Evolutionary conservation across 2,888 invertebrate genomes (phyloP).

Genomic region (Agrochola lychnidis): DNA sequence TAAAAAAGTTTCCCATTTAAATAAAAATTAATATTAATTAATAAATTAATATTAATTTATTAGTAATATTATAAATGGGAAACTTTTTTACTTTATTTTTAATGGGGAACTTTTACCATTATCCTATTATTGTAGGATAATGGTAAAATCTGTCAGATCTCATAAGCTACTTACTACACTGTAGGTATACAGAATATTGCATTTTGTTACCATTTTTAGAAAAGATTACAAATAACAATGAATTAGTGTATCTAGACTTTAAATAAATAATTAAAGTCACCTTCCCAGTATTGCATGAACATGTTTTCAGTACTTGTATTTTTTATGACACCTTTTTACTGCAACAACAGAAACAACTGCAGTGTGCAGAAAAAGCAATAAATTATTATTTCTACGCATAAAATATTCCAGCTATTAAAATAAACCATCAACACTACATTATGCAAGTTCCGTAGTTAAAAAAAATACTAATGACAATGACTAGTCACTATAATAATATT

Average conservation of each 20-base stretch:
- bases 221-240: conserved; percentile 1
- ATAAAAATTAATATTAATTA: too few species aligned
- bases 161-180: neutral
- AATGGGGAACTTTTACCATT: too few species aligned
- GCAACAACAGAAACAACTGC: neutral
- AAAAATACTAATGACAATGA: conserved; percentile 25
- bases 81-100: too few species aligned
- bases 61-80: too few species aligned
- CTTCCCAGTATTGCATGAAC: neutral
- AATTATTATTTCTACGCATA: conserved; percentile 8
- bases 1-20: too few species aligned
- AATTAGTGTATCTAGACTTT: neutral
- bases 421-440: neutral
- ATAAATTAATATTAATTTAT: too few species aligned
- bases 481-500: conserved; percentile 20
- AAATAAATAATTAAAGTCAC: conserved; percentile 9
- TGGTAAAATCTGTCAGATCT: neutral
- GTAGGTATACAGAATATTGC: neutral
- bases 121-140: too few species aligned
- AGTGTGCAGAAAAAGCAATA: neutral
- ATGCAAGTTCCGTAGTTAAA: conserved; percentile 10
- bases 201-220: neutral
- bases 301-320: neutral
- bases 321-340: neutral
- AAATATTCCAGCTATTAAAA: conserved; percentile 1